Percentiles rank a stretch among this genome's conserved stretches.
These are phyloP conservation scores for Polymixis flavicincta DNA, from an alignment of 2,888 invertebrate genomes.

Conservation along the genomic window DNA sequence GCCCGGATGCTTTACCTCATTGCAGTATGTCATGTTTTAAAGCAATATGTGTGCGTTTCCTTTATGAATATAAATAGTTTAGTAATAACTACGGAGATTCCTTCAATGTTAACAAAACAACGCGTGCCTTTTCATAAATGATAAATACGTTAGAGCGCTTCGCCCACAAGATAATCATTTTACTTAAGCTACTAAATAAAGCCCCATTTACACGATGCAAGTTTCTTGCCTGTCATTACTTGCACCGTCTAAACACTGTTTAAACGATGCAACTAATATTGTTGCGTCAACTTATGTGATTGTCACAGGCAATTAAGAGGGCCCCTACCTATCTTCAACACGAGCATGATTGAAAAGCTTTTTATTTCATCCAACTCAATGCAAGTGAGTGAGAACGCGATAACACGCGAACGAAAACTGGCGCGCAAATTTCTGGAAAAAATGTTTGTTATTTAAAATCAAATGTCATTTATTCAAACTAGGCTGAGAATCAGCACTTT, in stretches of 20 bases:
- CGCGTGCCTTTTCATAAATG: slow-evolving; percentile 9
- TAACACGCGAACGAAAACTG: no score
- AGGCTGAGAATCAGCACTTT: no score
- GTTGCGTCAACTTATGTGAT: neutral
- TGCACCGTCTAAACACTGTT: neutral
- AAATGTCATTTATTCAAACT: no score
- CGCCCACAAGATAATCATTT: neutral
- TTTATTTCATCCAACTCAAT: no score
- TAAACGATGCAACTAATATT: neutral
- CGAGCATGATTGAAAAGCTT: no score
- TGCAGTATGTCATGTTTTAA: slow-evolving; percentile 15
- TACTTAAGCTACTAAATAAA: neutral
- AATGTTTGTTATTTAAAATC: no score
- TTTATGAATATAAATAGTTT: slow-evolving; percentile 16
- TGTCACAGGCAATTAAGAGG: neutral
- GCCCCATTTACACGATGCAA: neutral
- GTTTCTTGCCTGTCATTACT: neutral
- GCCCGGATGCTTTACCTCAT: slow-evolving; percentile 8
- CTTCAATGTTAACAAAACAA: slow-evolving; percentile 10
- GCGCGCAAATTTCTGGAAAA: no score
- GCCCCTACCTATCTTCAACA: no score
- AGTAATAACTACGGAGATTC: slow-evolving; percentile 6
- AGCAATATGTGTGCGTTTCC: slow-evolving; percentile 14
- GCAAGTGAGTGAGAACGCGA: no score
- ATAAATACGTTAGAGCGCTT: neutral